Base-by-base conservation (phyloP, 92 coral and sea anemone species). In the Parazoanthus darwini region DNA sequence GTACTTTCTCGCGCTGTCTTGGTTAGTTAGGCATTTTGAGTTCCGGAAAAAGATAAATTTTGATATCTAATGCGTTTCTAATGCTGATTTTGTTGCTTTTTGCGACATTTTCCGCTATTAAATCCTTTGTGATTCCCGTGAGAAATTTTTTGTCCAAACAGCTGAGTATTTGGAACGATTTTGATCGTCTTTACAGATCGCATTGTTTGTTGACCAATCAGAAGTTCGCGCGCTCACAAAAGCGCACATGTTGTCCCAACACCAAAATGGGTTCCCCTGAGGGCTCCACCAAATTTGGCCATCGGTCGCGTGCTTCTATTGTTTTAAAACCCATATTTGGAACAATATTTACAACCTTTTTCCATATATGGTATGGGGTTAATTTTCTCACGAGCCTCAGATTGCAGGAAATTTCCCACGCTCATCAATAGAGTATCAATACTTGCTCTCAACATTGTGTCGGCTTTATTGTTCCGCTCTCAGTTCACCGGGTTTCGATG, bases 321-420 rank as follows among this genome's bases (percentile, higher is more conserved):
- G 98, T 95, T 89, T 86, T 50, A 33, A 8, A 54, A 85, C 82
- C 89, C 90, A 86, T 95, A 93, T 95, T 95, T 95, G 98, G 94
- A 86, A 51, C 78, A 79, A 74, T 95, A 93, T 95, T 95, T 95
- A 95, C 94, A 92, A 93, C 89, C 86, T 87, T 54, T 86, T 44
- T 63, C 99, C 98, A 83, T 91, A 97, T 97, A 95, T 92, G 99
- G 99, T 86, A 86, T 89, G 92, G 96, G 87, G 95, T 92, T 92
- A 91, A 90, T 93, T 93, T 97, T 97, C 98, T 96, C 98, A 95
- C 98, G 98, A 82, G 91, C 97, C 94, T 96, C 94, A 82, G 93
- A 95, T 92, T 93, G 97, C 96, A 93, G 88, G 91, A 91, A 93
- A 92, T 82, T 97, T 97, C 99, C 99, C 99, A 97, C 99, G 99